A percentile compares a stretch with the other conserved stretches of the same genome.
These are phyloP conservation scores for Apostichopus leukothele DNA, from an alignment of 53 echinoderm and acorn worm genomes.

Conservation along the genomic window DNA sequence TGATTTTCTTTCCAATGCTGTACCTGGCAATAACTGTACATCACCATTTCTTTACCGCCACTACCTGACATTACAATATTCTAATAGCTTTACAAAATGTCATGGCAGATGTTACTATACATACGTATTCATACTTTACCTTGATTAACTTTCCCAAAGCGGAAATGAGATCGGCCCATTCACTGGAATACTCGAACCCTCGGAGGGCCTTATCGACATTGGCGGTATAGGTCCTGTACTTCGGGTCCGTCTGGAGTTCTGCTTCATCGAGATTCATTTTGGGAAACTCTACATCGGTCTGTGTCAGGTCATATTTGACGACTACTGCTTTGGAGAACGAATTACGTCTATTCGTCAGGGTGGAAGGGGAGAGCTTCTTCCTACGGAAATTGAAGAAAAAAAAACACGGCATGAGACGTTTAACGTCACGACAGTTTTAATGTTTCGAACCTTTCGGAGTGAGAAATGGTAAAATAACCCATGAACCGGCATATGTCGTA, in stretches of 20 bases:
- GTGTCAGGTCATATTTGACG: conserved; percentile 51
- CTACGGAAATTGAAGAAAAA: not conserved
- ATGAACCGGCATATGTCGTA: no score
- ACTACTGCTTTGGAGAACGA: conserved; percentile 10
- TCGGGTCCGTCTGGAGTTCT: conserved; percentile 80
- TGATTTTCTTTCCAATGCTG: no score
- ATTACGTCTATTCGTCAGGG: conserved; percentile 37
- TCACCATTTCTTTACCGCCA: no score
- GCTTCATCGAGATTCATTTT: conserved; percentile 93
- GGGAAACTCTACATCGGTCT: conserved; percentile 46
- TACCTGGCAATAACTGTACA: no score
- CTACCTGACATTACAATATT: no score
- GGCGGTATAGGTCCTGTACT: conserved; percentile 81
- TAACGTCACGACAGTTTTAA: no score
- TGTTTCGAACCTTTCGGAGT: no score
- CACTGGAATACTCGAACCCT: conserved; percentile 98
- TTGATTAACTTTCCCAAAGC: conserved; percentile 94
- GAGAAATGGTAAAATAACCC: no score
- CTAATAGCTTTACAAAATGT: no score
- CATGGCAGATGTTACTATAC: no score
- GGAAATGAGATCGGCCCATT: conserved; percentile 98
- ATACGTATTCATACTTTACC: conserved; percentile 15
- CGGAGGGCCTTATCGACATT: conserved; percentile 95
- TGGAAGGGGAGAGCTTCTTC: conserved; percentile 22
- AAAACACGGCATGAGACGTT: not conserved